phyloP scores from a whole-genome alignment of 2,113 vertebrate genomes.

The Trogon surrucura region DNA sequence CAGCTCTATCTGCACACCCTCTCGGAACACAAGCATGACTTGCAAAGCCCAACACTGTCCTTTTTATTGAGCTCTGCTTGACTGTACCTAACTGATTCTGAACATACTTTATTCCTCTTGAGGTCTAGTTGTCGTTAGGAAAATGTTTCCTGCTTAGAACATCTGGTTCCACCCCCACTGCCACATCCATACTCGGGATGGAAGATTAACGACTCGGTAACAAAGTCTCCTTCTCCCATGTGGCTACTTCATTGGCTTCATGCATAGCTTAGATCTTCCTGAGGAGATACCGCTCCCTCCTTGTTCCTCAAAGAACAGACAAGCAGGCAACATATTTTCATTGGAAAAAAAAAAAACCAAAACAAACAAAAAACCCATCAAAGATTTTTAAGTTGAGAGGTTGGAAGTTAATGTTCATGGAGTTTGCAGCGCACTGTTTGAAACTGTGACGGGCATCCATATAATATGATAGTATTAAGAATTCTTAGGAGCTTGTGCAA shows the following conservation, averaged over 20 bases:
- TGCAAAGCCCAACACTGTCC: background rate
- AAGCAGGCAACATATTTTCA: background rate
- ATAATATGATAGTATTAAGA: background rate
- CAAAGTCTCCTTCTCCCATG: background rate
- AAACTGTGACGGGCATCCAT: background rate
- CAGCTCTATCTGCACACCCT: background rate
- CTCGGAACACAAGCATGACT: background rate
- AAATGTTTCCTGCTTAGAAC: background rate
- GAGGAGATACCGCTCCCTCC: background rate
- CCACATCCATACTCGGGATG: background rate
- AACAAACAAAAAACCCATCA: too few relatives aligned
- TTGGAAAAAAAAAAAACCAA: too few relatives aligned
- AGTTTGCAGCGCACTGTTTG: background rate
- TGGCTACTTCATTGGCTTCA: background rate
- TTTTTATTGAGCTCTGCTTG: background rate
- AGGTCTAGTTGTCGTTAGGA: background rate
- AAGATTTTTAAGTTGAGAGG: background rate
- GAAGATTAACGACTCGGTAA: background rate
- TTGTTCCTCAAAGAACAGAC: background rate
- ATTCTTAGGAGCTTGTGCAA: background rate
- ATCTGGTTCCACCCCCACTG: background rate
- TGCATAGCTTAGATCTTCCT: background rate
- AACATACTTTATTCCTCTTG: background rate
- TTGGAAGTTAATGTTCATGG: background rate
- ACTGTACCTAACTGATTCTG: background rate